Percentiles rank a stretch among this genome's conserved stretches.
phyloP scores from a whole-genome alignment of 2,888 invertebrate genomes.

The Parasteatoda lunata region DNA sequence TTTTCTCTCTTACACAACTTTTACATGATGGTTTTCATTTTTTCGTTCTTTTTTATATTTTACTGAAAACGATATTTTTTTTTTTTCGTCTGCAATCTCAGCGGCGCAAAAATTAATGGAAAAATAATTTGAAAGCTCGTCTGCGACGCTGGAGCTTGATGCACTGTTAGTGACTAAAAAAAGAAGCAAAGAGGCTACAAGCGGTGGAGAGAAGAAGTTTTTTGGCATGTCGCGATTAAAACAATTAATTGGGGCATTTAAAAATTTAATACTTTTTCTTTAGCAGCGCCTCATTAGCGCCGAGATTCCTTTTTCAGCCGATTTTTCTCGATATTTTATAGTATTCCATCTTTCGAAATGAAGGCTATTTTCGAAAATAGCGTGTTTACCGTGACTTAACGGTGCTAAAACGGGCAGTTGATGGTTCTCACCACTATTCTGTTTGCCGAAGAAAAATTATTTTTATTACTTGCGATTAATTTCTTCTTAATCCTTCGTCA shows the following conservation, averaged over 20 bases:
- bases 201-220: neutral
- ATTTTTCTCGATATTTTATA: neutral
- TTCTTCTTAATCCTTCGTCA: neutral
- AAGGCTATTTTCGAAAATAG: neutral
- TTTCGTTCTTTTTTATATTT: conserved; percentile 14
- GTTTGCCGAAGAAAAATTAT: neutral
- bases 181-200: neutral
- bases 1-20: conserved; percentile 37
- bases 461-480: neutral
- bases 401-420: neutral
- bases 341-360: neutral
- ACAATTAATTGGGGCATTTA: conserved; percentile 57
- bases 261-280: conserved; percentile 46
- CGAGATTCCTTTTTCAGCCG: neutral
- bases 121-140: conserved; percentile 54
- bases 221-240: conserved; percentile 24
- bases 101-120: conserved; percentile 54
- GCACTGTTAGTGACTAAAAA: neutral
- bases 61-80: conserved; percentile 14
- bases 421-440: neutral
- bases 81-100: conserved; percentile 27
- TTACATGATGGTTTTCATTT: conserved; percentile 20
- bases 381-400: neutral
- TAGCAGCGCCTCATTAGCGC: conserved; percentile 22
- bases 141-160: conserved; percentile 6